phyloP scores from a whole-genome alignment of 2,888 invertebrate species.

The Allophyes oxyacanthae region DNA sequence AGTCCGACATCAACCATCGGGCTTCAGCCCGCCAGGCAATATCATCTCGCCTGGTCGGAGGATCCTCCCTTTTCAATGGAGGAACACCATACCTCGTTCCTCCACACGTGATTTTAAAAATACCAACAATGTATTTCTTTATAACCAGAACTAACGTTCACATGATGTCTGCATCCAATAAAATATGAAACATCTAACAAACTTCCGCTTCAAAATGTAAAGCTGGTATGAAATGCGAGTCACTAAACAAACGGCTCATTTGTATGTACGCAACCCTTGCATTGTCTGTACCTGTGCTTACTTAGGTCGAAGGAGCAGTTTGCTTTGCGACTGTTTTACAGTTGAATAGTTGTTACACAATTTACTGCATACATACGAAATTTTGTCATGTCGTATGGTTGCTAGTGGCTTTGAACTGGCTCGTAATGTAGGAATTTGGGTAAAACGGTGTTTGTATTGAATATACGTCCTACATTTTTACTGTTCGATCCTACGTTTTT shows the following conservation, averaged over 20 bases:
- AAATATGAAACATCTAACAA: constrained; percentile 39
- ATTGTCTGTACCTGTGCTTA: constrained; percentile 47
- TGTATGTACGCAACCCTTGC: constrained; percentile 42
- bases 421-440: no score
- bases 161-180: constrained; percentile 2
- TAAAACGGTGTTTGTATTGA: no score
- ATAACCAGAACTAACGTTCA: no score
- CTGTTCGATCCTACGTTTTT: no score
- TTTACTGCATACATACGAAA: constrained; percentile 2
- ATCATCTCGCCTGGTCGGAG: no score
- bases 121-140: no score
- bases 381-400: constrained; percentile 9
- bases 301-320: constrained; percentile 22
- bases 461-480: no score
- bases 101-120: no score
- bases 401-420: constrained; percentile 2
- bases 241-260: constrained; percentile 47
- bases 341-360: constrained; percentile 13
- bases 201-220: constrained; percentile 35
- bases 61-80: no score
- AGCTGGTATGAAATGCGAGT: constrained; percentile 26
- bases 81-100: no score
- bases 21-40: no score
- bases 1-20: no score
- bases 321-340: constrained; percentile 10